Evolutionary conservation across 2,113 vertebrate genomes (phyloP), one percentile per base, ranked within the genome.

Genomic region (Gambusia affinis): DNA sequence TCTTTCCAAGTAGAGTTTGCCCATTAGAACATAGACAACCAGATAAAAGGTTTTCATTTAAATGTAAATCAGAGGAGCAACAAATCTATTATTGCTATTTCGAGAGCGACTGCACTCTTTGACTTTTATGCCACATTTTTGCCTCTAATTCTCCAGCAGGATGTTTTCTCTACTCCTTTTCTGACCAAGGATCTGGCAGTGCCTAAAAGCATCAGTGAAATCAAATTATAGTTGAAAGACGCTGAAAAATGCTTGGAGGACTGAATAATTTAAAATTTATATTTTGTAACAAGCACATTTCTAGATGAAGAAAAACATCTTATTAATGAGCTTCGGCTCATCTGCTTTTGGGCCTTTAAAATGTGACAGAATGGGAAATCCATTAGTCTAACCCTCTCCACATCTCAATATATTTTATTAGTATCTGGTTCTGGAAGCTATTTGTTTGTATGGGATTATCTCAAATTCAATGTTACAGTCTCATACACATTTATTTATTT

Each of bases 31-130:
- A 81, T 89, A 80, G 87, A 90, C 73, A 67, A 78, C 74, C 85
- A 85, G 91, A 93, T 92, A 93, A 93, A 93, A 88, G 80, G 64
- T 88, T 92, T 90, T 92, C 85, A 93, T 94, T 94, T 92, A 92
- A 91, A 94, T 93, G 92, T 88, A 92, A 94, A 93, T 93, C 87
- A 88, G 86, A 90, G 85, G 81, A 75, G 87, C 86, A 87, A 90
- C 90, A 90, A 90, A 93, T 94, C 89, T 88, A 92, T 93, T 92
- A 91, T 80, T 69, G 74, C 83, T 72, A 85, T 89, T 90, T 91
- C 78, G 77, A 87, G 84, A 87, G 86, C 64, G 70, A 67, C 66
- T 69, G 66, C 81, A 85, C 81, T 68, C 31, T 80, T 79, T 75
- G 69, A 79, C 78, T 83, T 79, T 70, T 74, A 37, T 80, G 71